phyloP scores from a whole-genome alignment of 2,113 vertebrate species.

The Monopterus albus region DNA sequence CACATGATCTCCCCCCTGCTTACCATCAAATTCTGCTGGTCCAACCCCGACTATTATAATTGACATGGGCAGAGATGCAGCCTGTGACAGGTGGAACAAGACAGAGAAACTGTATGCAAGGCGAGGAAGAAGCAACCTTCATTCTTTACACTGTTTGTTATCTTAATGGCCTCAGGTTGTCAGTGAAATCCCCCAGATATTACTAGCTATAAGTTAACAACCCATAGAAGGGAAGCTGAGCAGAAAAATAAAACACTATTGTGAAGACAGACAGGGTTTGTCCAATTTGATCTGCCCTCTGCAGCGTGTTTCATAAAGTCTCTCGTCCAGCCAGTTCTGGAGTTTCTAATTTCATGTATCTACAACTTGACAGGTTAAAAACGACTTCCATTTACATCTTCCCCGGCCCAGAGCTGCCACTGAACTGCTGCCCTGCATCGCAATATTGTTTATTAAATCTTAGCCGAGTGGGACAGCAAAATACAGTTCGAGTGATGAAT shows the following conservation, averaged over 20 bases:
- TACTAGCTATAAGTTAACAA: conserved; percentile 26
- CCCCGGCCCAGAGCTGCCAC: conserved; percentile 24
- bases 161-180: conserved; percentile 51
- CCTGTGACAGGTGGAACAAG: conserved; percentile 78
- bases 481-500: conserved; percentile 40
- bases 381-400: conserved; percentile 58
- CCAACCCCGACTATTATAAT: conserved; percentile 98
- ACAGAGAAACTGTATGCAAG: conserved; percentile 50
- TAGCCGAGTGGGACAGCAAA: conserved; percentile 37
- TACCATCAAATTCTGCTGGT: conserved; percentile 96
- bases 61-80: conserved; percentile 95
- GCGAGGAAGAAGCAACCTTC: background rate
- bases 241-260: conserved; percentile 8
- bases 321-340: conserved; percentile 9
- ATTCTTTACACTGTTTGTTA: conserved; percentile 36
- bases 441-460: conserved; percentile 73
- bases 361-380: conserved; percentile 61
- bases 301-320: conserved; percentile 7
- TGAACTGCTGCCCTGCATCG: conserved; percentile 12
- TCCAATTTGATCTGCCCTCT: conserved; percentile 32
- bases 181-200: conserved; percentile 32
- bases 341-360: conserved; percentile 69
- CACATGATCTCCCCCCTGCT: conserved; percentile 63
- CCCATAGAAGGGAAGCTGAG: conserved; percentile 13
- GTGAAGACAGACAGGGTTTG: conserved; percentile 11